phyloP scores from a whole-genome alignment of 2,888 invertebrate genomes.

The Smittia aterrima region DNA sequence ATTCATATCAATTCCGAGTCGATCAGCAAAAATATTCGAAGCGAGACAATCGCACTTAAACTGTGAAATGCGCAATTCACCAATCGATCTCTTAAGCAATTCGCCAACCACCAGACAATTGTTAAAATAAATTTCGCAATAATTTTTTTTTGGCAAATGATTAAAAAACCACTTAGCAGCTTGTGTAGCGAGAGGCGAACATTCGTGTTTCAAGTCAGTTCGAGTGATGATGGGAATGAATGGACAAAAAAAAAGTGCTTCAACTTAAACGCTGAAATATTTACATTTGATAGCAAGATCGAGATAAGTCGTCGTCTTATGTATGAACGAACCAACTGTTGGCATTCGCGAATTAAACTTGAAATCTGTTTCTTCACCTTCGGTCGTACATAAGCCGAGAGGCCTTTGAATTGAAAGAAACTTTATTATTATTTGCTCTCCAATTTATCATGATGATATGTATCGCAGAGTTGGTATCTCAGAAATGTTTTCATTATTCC shows the following conservation, averaged over 20 bases:
- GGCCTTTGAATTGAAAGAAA: not conserved
- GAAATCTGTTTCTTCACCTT: slow-evolving; percentile 1
- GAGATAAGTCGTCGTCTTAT: slow-evolving; percentile 20
- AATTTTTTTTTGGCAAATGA: slow-evolving; percentile 27
- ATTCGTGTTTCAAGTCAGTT: not conserved
- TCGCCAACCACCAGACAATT: slow-evolving; percentile 5
- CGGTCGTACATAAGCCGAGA: not conserved
- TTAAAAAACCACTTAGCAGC: slow-evolving; percentile 29
- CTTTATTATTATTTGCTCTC: slow-evolving; percentile 22
- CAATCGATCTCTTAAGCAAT: not conserved
- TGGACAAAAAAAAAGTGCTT: slow-evolving; percentile 18
- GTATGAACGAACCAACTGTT: not conserved
- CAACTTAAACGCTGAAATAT: slow-evolving; percentile 9
- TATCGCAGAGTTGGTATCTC: not conserved
- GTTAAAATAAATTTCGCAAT: slow-evolving; percentile 12
- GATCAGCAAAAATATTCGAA: not conserved
- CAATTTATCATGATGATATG: slow-evolving; percentile 15
- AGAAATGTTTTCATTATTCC: not conserved
- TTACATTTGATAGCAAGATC: slow-evolving; percentile 21
- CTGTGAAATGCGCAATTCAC: not conserved
- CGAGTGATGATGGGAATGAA: slow-evolving; percentile 26
- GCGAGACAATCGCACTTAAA: not conserved
- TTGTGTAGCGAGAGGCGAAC: not conserved
- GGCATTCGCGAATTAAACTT: not conserved
- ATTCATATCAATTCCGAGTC: not conserved